Evolutionary conservation across 2,797 vertebrate species (phyloP).

Genomic region (Chelmon rostratus): DNA sequence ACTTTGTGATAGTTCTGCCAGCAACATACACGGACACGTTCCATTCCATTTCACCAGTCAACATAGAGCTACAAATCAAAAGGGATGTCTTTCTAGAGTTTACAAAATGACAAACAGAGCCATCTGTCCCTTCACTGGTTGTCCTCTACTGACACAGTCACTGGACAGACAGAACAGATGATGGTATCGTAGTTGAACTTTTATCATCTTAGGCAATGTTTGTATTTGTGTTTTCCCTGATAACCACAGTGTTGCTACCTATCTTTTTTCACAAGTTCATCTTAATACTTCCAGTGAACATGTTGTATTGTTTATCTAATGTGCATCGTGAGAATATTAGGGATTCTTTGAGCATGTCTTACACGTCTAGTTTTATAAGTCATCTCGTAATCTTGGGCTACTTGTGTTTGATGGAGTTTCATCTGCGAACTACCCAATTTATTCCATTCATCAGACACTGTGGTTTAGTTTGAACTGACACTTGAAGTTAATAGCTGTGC

Average conservation of each 20-base stretch:
- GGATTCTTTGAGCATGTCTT: conserved; percentile 29
- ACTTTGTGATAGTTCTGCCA: conserved; percentile 74
- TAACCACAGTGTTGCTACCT: background rate
- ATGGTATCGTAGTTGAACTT: conserved; percentile 61
- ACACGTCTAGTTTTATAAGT: conserved; percentile 24
- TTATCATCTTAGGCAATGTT: conserved; percentile 48
- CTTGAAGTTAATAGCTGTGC: conserved; percentile 53
- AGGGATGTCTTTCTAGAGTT: conserved; percentile 67
- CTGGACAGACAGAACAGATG: conserved; percentile 61
- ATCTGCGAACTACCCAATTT: conserved; percentile 27
- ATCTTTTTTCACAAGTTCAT: background rate
- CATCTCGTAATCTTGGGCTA: conserved; percentile 37
- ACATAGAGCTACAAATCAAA: conserved; percentile 76
- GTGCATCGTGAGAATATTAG: conserved; percentile 28
- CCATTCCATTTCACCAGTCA: conserved; percentile 60
- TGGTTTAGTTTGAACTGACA: conserved; percentile 50
- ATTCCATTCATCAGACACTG: conserved; percentile 46
- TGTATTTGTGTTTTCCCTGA: conserved; percentile 27
- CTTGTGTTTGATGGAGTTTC: conserved; percentile 45
- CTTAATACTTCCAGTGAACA: background rate
- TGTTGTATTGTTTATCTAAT: background rate
- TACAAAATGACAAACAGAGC: conserved; percentile 78
- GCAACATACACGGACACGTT: conserved; percentile 53
- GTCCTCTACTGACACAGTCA: conserved; percentile 65
- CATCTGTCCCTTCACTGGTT: conserved; percentile 75